These are phyloP conservation scores for Siniperca undulata DNA, from an alignment of 2,797 vertebrate species.

Conservation along the genomic window DNA sequence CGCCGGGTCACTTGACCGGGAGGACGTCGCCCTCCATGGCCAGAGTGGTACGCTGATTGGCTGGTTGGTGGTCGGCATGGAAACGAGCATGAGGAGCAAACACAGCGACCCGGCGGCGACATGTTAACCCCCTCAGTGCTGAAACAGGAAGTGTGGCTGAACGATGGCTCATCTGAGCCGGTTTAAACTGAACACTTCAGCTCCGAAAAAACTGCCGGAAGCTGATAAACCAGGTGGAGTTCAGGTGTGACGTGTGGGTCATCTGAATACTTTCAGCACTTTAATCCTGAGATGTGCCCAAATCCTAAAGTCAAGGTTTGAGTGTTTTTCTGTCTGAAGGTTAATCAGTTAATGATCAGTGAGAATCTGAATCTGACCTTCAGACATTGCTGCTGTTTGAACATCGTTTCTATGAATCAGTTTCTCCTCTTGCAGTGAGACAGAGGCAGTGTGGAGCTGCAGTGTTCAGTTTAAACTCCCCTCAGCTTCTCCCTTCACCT, in stretches of 20 bases:
- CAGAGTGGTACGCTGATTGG: conserved; percentile 87
- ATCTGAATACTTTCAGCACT: background rate
- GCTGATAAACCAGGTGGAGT: too few species aligned
- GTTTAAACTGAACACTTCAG: conserved; percentile 58
- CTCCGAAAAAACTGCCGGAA: conserved; percentile 15
- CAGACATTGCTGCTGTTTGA: too few species aligned
- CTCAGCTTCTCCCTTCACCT: conserved; percentile 37
- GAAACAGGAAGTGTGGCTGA: conserved; percentile 26
- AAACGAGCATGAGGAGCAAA: conserved; percentile 48
- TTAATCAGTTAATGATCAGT: background rate
- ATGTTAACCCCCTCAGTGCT: conserved; percentile 5
- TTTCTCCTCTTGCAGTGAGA: too few species aligned
- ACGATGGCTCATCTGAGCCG: background rate
- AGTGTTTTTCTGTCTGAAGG: background rate
- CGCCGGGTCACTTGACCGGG: conserved; percentile 80
- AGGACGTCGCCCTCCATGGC: conserved; percentile 83
- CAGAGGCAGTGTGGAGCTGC: conserved; percentile 26
- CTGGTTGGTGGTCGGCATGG: conserved; percentile 54
- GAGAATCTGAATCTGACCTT: background rate
- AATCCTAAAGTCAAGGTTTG: too few species aligned
- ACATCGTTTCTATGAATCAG: too few species aligned
- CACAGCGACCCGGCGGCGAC: background rate
- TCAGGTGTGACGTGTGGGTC: background rate
- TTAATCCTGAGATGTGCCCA: background rate
- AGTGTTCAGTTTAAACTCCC: conserved; percentile 55